Conservation (phyloP, 2,113 vertebrate species). For the Blennius ocellaris region DNA sequence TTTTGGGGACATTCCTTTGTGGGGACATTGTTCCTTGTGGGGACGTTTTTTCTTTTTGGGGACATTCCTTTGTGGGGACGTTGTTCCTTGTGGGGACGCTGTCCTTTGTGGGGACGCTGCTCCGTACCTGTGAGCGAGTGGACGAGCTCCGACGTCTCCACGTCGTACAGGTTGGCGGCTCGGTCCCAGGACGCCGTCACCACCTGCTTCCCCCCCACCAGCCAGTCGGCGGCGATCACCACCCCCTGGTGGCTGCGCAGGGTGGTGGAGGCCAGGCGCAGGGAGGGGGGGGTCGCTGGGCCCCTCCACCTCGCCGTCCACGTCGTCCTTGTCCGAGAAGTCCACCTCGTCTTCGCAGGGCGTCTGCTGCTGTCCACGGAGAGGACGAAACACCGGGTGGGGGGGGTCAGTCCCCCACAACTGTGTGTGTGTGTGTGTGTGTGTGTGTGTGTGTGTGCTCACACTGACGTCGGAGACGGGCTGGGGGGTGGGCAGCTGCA, state of each 20-base stretch:
- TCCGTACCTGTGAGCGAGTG: conserved; percentile 95
- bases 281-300: conserved; percentile 91
- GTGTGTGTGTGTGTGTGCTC: conserved; percentile 70
- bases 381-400: background rate
- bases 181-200: conserved; percentile 97
- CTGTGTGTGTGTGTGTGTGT: too few species aligned
- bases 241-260: conserved; percentile 98
- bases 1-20: too few species aligned
- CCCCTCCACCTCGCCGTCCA: conserved; percentile 88
- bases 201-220: conserved; percentile 95
- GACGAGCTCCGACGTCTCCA: conserved; percentile 95
- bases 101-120: too few species aligned
- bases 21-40: too few species aligned
- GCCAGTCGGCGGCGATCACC: conserved; percentile 96
- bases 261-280: conserved; percentile 87
- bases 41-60: too few species aligned
- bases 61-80: too few species aligned
- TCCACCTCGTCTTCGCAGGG: conserved; percentile 92
- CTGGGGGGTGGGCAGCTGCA: conserved; percentile 93
- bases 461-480: conserved; percentile 91
- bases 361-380: conserved; percentile 76
- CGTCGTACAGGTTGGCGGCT: conserved; percentile 95
- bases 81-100: too few species aligned
- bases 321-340: conserved; percentile 94
- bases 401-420: too few species aligned